Base-by-base conservation (phyloP, 2,888 invertebrate species). In the Dexiosoma caninum region DNA sequence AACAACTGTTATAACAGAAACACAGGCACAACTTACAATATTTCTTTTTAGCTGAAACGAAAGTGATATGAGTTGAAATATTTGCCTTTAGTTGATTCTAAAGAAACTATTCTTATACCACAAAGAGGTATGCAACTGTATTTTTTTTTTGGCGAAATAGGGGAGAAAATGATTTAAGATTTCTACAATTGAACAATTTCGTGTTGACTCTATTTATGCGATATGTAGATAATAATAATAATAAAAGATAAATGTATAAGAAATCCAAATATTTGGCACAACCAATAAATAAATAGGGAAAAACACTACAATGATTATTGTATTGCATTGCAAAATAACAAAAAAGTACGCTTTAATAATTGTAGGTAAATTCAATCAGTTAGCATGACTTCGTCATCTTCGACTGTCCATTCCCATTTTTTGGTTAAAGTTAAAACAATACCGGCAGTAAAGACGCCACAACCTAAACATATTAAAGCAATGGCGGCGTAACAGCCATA, bases 401-500 rank as follows among this genome's bases (percentile, higher is more conserved):
- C 55, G 1, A 83, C 81, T 1, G 72, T 74, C 9, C 85, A 85
- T 35, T 83, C 85, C 90, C 90, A 90, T 21, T 83, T 84, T 55
- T 90, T 89, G 42, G 86, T 88, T 10, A 90, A 7, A 3, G 88
- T 89, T 42, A 90, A 82, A 2, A 84, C 51, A 10, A 89, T 83
- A 64, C 88, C 90, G 0, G 87, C 84, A 10, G 86, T 27, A n/a
- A 88, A 78, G 60, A 90, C 85, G 10, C 86, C 14, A 37, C 84
- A 74, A 27, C 88, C 90, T 27, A 90, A 53, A 4, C 82, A 85
- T 37, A 86, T 85, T 35, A 89, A 66, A 4, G 82, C 85, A 64
- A 88, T 88, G 14, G 86, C 89, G 60, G 86, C 78, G 78, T 88
- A 89, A 5, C 86, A 2, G 2, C 90, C 90, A 82, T 89, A 86